Base-by-base conservation (phyloP, 2,888 invertebrate genomes). In the Heliconius cydno region DNA sequence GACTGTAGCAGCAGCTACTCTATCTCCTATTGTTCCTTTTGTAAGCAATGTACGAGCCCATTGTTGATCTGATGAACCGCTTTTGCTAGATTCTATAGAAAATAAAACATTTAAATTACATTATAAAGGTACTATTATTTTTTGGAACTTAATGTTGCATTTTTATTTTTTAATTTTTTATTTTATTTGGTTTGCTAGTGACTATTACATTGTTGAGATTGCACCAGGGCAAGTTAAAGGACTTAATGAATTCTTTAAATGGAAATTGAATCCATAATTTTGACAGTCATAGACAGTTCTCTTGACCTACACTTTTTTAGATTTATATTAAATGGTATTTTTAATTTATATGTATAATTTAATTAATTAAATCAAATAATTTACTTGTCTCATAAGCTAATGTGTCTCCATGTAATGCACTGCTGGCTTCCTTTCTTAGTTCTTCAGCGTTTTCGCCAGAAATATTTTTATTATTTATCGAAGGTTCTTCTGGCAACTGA, bases 21-120 rank as follows among this genome's bases (percentile, higher is more conserved):
- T 97, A 91, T 99, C 99, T 0, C 97, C 96, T 0, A 97, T 96
- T 0, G 98, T 98, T 83, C 99, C 99, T 84, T 97, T 97, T 19
- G 96, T 95, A 84, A 98, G 93, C 15, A 98, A 96, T 3, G 97
- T 97, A 85, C 96, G 96, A 82, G 98, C 96, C 98, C 98, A 98
- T 79, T 96, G 95, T 85, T 96, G 96, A 85, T 97, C 97, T 0
- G 96, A 96, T 52, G 96, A 95, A 5, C 94, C 92, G 85, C 95
- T 95, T 77, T 94, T 95, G 84, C 93, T 96, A 73, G 95, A 90
- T 87, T 95, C 96, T 94, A 91, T 89, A 28, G 5, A 75, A 25
- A 30, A 30, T 41, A 57, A n/a, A 74, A 60, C 0, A 9, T n/a
- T 57, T 60, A 28, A 25, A 28, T 7, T 15, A 38, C 22, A 68